These are phyloP conservation scores for Cloeon dipterum DNA, from an alignment of 2,888 invertebrate species.

Conservation along the genomic window DNA sequence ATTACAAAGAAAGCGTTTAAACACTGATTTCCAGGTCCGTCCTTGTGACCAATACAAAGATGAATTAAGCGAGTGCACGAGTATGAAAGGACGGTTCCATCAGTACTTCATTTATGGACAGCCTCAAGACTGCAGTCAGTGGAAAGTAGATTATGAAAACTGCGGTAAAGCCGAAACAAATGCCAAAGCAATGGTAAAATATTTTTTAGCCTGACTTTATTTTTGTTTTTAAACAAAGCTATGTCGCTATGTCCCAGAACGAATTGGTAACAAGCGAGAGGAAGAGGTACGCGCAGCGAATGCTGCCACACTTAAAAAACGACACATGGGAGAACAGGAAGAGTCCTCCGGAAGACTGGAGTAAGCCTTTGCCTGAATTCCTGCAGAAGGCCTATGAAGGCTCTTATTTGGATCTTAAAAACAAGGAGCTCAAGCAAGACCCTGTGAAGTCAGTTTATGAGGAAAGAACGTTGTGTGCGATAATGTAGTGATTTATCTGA, in stretches of 20 bases:
- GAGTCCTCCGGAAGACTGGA: constrained; percentile 61
- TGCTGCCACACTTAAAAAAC: constrained; percentile 45
- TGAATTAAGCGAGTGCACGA: constrained; percentile 60
- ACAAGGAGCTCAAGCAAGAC: constrained; percentile 29
- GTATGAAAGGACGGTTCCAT: constrained; percentile 51
- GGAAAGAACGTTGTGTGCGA: constrained; percentile 7
- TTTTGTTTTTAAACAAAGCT: background rate
- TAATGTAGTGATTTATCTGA: too few relatives aligned
- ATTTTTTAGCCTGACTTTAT: background rate
- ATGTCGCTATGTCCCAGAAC: constrained; percentile 23
- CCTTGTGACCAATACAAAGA: constrained; percentile 57
- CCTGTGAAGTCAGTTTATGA: constrained; percentile 5
- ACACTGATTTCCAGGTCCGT: constrained; percentile 54
- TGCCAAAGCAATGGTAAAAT: constrained; percentile 39
- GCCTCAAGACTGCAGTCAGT: constrained; percentile 45
- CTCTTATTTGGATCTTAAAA: constrained; percentile 38
- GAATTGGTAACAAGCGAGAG: constrained; percentile 49
- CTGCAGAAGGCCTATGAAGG: constrained; percentile 39
- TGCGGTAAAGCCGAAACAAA: constrained; percentile 41
- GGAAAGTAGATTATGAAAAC: constrained; percentile 54
- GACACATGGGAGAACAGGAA: constrained; percentile 56
- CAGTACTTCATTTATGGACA: constrained; percentile 68
- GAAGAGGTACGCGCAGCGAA: constrained; percentile 31
- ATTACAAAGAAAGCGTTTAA: too few relatives aligned
- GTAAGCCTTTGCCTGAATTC: constrained; percentile 54